Conservation (phyloP, 1,140 invertebrate genomes). For the Drosophila bocki region DNA sequence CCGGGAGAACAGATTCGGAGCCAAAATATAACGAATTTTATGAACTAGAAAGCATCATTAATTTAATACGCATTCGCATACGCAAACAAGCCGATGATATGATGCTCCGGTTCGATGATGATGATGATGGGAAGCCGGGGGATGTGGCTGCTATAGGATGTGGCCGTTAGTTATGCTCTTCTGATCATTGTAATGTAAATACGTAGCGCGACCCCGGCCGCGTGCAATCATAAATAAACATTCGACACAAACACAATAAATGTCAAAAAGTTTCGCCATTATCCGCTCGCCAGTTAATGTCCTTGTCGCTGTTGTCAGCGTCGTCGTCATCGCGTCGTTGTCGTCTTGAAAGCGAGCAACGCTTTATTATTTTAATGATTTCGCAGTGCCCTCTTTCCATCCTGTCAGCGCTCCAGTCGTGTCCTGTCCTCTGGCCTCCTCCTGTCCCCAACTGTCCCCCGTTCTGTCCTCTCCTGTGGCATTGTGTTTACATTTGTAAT, state of each 20-base stretch:
- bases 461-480: slow-evolving; percentile 23
- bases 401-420: slow-evolving; percentile 27
- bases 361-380: slow-evolving; percentile 83
- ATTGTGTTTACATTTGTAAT: slow-evolving; percentile 82
- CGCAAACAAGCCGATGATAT: slow-evolving; percentile 52
- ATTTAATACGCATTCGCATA: slow-evolving; percentile 81
- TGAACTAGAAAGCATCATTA: slow-evolving; percentile 85
- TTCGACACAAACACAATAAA: slow-evolving; percentile 84
- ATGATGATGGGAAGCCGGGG: slow-evolving; percentile 1
- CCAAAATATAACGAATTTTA: slow-evolving; percentile 77
- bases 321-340: slow-evolving; percentile 46
- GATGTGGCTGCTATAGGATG: slow-evolving; percentile 14
- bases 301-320: slow-evolving; percentile 50
- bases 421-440: slow-evolving; percentile 11
- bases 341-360: slow-evolving; percentile 54
- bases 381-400: slow-evolving; percentile 56
- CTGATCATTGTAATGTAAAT: slow-evolving; percentile 80
- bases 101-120: slow-evolving; percentile 5
- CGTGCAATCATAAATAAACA: slow-evolving; percentile 84
- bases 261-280: slow-evolving; percentile 82
- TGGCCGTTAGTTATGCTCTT: slow-evolving; percentile 74
- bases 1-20: slow-evolving; percentile 33
- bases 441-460: background rate
- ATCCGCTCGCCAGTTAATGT: slow-evolving; percentile 76
- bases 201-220: slow-evolving; percentile 39